Conservation (phyloP, 2,113 vertebrate species). For the Bothrops jararaca region DNA sequence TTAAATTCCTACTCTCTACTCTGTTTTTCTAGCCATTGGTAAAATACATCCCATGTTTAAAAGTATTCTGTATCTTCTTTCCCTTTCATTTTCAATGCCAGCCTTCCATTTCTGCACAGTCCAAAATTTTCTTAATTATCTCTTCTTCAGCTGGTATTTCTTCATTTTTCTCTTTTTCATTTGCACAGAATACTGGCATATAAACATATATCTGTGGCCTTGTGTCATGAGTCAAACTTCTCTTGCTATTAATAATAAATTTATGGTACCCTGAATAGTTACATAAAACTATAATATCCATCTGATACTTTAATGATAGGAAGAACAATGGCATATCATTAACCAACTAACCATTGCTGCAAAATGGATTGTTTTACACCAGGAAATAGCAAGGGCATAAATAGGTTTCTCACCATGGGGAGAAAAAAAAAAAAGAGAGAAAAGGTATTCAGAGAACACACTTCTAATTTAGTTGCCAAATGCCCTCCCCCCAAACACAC, state of each 20-base stretch:
- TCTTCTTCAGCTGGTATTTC: too few species aligned
- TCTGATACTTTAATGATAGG: constrained; percentile 61
- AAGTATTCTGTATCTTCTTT: too few species aligned
- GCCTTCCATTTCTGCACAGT: too few species aligned
- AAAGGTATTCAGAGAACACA: background rate
- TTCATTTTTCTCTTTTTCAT: background rate
- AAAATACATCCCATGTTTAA: too few species aligned
- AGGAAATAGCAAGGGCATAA: constrained; percentile 52
- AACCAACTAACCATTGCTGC: constrained; percentile 63
- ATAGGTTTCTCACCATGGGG: constrained; percentile 36
- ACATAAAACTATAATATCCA: constrained; percentile 64
- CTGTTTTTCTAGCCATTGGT: too few species aligned
- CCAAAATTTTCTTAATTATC: too few species aligned
- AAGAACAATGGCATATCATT: constrained; percentile 68
- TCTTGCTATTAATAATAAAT: constrained; percentile 53
- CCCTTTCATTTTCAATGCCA: too few species aligned
- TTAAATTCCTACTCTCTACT: too few species aligned
- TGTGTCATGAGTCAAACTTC: constrained; percentile 1
- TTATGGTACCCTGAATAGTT: constrained; percentile 63
- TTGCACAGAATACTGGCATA: background rate
- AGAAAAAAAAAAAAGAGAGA: background rate
- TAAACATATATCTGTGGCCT: background rate
- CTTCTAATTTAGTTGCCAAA: background rate
- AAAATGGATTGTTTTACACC: constrained; percentile 66
- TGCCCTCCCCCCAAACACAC: too few species aligned